Conservation (phyloP, 1,140 invertebrate species). For the Heliconius himera region DNA sequence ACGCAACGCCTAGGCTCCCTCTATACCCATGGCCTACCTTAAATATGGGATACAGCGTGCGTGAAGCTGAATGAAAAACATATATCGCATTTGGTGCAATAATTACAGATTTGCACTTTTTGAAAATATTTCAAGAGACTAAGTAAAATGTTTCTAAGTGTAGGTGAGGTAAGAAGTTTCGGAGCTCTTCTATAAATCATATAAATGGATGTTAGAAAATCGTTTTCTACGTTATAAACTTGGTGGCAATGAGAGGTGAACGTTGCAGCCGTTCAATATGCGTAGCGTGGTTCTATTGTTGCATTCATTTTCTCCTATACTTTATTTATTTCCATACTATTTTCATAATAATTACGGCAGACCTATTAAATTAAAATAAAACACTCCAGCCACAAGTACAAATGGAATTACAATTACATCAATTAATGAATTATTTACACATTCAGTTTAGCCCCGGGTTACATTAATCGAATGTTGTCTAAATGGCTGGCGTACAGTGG, state of each 20-base stretch:
- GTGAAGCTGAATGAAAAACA: too few relatives aligned
- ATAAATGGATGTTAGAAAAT: constrained; percentile 71
- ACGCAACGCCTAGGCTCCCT: too few relatives aligned
- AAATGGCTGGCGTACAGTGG: constrained; percentile 23
- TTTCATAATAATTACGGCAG: neutral
- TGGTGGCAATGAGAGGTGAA: constrained; percentile 62
- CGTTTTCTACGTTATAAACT: constrained; percentile 69
- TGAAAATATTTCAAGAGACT: too few relatives aligned
- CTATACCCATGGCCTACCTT: too few relatives aligned
- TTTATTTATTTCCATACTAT: neutral
- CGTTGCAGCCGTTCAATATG: constrained; percentile 57
- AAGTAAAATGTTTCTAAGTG: neutral
- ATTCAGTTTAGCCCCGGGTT: neutral
- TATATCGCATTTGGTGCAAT: too few relatives aligned
- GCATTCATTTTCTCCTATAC: constrained; percentile 61
- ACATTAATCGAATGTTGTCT: neutral
- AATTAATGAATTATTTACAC: constrained; percentile 13
- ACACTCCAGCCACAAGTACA: neutral
- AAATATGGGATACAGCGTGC: too few relatives aligned
- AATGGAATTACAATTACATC: neutral
- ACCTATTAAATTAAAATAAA: neutral
- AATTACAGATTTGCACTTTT: too few relatives aligned
- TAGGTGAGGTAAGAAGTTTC: constrained; percentile 35
- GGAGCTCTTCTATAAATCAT: constrained; percentile 65
- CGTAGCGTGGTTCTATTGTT: constrained; percentile 63